Evolutionary conservation across 2,888 invertebrate genomes (phyloP), one percentile per base, ranked within the genome.

Genomic region (Seira ritae): DNA sequence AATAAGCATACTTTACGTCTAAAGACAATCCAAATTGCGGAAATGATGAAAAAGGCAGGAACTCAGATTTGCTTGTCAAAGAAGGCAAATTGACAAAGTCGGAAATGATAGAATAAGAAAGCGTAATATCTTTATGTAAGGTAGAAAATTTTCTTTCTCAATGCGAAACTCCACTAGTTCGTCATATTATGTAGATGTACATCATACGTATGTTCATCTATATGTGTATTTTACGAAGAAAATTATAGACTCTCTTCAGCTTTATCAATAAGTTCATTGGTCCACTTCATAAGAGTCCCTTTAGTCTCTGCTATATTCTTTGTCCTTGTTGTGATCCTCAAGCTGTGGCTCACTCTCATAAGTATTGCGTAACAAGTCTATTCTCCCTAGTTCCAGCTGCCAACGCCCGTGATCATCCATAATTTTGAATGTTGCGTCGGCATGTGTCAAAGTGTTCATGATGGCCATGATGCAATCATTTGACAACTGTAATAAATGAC

Each of bases 381-480:
- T 71, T 46, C 82, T 62, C 4, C 75, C 82, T 23, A 85, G 82
- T 20, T 85, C 85, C n/a, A 82, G 31, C 50, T 81, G 85, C 85
- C 85, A 85, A 10, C 85, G 83, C 12, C 85, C 85, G 22, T 85
- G 85, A 62, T 85, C 85, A 80, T 83, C 83, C 83, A 83, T 85
- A 6, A 85, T 80, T 80, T 85, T 82, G 20, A 85, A 83, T 0
- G 73, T 55, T 3, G 76, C 70, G n/a, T 85, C 85, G 3, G 70
- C 55, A 15, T 76, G n/a, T 31, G 50, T 68, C 19, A 85, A 42
- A 1, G 76, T 55, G 19, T 80, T 80, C 1, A 73, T 65, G 3
- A 85, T 85, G 1, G 1, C 37, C 17, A 31, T 12, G 19, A 85
- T 83, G 42, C 85, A 85, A 1, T 85, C 79, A 22, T 85, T 82